Percentiles rank a stretch among this genome's conserved stretches.
These are phyloP conservation scores for Cuniculus paca DNA, from an alignment of 2,797 vertebrate genomes.

Conservation along the genomic window DNA sequence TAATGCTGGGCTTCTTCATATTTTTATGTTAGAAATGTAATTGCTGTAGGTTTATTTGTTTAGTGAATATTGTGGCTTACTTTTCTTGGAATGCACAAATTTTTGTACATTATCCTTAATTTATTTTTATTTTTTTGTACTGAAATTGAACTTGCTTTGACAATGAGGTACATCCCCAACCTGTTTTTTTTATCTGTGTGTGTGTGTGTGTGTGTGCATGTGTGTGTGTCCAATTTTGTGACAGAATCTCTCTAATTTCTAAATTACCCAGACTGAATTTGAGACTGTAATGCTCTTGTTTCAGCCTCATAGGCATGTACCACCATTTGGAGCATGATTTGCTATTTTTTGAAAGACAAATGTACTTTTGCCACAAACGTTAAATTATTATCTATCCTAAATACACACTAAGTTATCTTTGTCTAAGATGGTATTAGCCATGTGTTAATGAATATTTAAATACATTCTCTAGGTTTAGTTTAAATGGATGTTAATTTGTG, in stretches of 20 bases:
- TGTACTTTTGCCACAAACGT: neutral
- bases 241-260: neutral
- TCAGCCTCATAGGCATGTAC: neutral
- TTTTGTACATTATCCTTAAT: neutral
- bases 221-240: neutral
- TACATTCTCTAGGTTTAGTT: neutral
- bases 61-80: neutral
- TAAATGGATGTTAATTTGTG: constrained; percentile 4
- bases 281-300: too few relatives aligned
- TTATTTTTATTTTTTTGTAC: neutral
- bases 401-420: neutral
- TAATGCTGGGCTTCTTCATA: neutral
- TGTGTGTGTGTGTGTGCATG: too few relatives aligned
- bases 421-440: neutral
- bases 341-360: neutral
- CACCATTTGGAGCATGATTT: neutral
- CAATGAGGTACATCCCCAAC: neutral
- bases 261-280: neutral
- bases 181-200: neutral
- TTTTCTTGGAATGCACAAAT: neutral
- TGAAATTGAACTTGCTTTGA: neutral
- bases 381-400: neutral
- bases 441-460: neutral
- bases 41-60: neutral
- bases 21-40: neutral